phyloP scores from a whole-genome alignment of 2,888 invertebrate genomes.

The Carabus problematicus region DNA sequence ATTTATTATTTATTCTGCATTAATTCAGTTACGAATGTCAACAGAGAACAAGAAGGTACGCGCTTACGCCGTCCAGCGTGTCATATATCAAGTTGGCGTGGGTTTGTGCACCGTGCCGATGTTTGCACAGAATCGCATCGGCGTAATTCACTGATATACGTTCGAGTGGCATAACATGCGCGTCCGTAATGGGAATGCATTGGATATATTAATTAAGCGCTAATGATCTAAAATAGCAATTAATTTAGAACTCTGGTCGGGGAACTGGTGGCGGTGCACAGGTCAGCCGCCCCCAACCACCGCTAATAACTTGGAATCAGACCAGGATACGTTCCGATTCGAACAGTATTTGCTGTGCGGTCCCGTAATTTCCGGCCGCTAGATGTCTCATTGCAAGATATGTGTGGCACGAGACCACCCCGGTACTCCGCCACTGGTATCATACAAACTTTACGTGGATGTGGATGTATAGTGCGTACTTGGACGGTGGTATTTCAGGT shows the following conservation, averaged over 20 bases:
- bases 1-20: conserved; percentile 39
- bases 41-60: conserved; percentile 24
- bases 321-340: conserved; percentile 23
- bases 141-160: conserved; percentile 38
- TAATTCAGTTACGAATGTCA: conserved; percentile 37
- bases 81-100: not conserved
- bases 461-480: no score
- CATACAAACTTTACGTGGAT: no score
- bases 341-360: conserved; percentile 25
- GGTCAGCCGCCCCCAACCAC: conserved; percentile 18
- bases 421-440: no score
- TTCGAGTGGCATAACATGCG: conserved; percentile 36
- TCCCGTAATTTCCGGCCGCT: conserved; percentile 32
- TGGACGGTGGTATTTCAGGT: no score
- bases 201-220: conserved; percentile 43
- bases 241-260: conserved; percentile 29
- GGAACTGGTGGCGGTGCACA: not conserved
- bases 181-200: conserved; percentile 39
- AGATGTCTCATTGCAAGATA: conserved; percentile 26
- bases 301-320: conserved; percentile 43
- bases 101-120: conserved; percentile 3
- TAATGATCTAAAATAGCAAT: conserved; percentile 43
- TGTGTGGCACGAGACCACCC: conserved; percentile 12
- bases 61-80: not conserved
- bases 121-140: conserved; percentile 1